Evolutionary conservation across 2,113 vertebrate genomes (phyloP), one percentile per base, ranked within the genome.

Genomic region (Bufo bufo): DNA sequence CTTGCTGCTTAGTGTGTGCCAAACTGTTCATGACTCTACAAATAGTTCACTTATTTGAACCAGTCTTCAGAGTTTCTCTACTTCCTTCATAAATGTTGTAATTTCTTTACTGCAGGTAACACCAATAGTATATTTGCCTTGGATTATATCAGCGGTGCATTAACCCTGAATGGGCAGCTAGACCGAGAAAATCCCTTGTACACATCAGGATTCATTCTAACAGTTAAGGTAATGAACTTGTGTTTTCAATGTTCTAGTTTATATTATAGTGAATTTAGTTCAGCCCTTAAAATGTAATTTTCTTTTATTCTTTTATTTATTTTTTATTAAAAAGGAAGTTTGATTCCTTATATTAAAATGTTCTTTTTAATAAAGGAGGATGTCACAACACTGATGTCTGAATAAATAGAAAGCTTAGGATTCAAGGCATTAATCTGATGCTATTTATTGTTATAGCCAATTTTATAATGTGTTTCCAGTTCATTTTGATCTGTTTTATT

Each of bases 101-200:
- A 43, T 75, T 90, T 79, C 4, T 89, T 92, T 92, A 86, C 86
- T 77, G 16, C 92, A 99, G 98, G 98, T 85, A 99, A 99, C 93
- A 99, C 98, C 93, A 99, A 99, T 95, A 99, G 98, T 88, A 97
- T 99, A 91, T 99, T 99, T 89, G 96, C 97, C 6, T 92, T 99
- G 94, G 97, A 98, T 95, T 99, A 99, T 92, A 98, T 99, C 95
- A 99, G 98, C 0, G 98, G 98, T 43, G 97, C 96, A 0, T 94
- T 99, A 91, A 98, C 96, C 33, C 93, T 99, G 92, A 98, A 96
- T 0, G 97, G 98, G 45, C 96, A 96, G 3, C 93, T 99, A 93
- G 98, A 99, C 94, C 93, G 98, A 90, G 98, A 99, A 91, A 99
- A 99, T 92, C 98, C 98, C 0, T 94, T 99, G 56, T 99, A 99